Conservation (phyloP, 2,888 invertebrate genomes). For the Heteromurus nitidus region DNA sequence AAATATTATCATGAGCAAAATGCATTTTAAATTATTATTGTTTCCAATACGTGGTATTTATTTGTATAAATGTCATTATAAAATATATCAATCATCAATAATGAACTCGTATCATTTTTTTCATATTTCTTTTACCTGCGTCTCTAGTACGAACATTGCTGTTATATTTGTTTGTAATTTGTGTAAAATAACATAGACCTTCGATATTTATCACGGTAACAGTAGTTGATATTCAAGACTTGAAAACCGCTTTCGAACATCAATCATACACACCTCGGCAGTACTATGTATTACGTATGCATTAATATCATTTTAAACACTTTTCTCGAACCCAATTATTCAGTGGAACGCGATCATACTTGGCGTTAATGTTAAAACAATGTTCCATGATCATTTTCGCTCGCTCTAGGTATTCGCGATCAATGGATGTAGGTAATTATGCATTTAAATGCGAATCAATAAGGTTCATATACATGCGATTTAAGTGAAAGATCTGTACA, state of each 20-base stretch:
- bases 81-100: slow-evolving; percentile 59
- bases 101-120: slow-evolving; percentile 26
- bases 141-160: too few species aligned
- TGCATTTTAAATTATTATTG: neutral
- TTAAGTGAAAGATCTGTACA: slow-evolving; percentile 30
- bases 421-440: too few species aligned
- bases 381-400: neutral
- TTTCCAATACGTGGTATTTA: slow-evolving; percentile 8
- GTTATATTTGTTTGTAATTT: too few species aligned
- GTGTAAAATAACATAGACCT: neutral
- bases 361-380: neutral
- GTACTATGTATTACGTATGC: neutral
- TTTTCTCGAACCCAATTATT: neutral
- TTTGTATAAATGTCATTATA: slow-evolving; percentile 66
- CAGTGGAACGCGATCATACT: neutral
- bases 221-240: neutral
- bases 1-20: neutral
- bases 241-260: too few species aligned
- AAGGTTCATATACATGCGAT: too few species aligned
- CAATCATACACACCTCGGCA: too few species aligned
- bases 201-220: slow-evolving; percentile 4
- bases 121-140: neutral
- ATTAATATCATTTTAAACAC: neutral
- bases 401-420: neutral
- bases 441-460: too few species aligned